phyloP scores from a whole-genome alignment of 2,888 invertebrate species.

The Coenonympha glycerion region DNA sequence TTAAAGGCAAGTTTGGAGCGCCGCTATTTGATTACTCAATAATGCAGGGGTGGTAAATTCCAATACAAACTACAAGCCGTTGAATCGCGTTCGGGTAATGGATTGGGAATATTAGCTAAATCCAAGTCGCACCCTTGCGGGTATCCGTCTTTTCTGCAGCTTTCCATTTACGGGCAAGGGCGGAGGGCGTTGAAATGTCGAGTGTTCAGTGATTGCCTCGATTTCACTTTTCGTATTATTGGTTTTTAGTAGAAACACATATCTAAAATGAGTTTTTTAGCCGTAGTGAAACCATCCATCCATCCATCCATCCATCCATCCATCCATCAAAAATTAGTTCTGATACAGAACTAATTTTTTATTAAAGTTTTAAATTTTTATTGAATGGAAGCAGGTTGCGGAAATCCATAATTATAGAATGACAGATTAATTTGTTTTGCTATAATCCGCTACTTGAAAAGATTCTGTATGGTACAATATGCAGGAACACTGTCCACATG shows the following conservation, averaged over 20 bases:
- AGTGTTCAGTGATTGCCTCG: background rate
- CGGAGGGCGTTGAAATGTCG: slow-evolving; percentile 12
- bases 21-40: slow-evolving; percentile 7
- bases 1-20: background rate
- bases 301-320: too few relatives aligned
- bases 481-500: too few relatives aligned
- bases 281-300: too few relatives aligned
- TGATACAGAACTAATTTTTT: too few relatives aligned
- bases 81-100: slow-evolving; percentile 46
- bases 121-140: slow-evolving; percentile 60
- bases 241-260: background rate
- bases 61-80: slow-evolving; percentile 8
- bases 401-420: too few relatives aligned
- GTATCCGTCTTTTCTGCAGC: slow-evolving; percentile 68
- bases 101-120: slow-evolving; percentile 74
- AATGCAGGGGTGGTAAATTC: slow-evolving; percentile 12
- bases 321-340: too few relatives aligned
- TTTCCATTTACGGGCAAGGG: slow-evolving; percentile 31
- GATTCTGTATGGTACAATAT: too few relatives aligned
- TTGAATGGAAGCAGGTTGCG: too few relatives aligned
- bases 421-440: too few relatives aligned
- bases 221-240: background rate
- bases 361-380: too few relatives aligned
- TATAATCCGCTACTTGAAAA: too few relatives aligned
- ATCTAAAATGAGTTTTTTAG: too few relatives aligned